A percentile compares a stretch with the other conserved stretches of the same genome.
Conservation (phyloP, 2,888 invertebrate species). For the Cordilura impudica region DNA sequence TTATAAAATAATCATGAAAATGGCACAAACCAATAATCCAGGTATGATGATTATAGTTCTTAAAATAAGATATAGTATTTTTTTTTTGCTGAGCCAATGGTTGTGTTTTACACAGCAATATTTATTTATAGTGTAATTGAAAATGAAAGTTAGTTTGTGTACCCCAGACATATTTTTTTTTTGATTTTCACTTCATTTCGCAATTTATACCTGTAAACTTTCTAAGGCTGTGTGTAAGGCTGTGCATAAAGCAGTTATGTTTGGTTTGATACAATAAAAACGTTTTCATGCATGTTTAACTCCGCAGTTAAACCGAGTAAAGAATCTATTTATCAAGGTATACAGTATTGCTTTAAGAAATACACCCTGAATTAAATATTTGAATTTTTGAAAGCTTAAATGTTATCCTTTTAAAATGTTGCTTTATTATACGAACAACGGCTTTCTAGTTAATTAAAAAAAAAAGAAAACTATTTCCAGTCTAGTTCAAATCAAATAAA, state of each 20-base stretch:
- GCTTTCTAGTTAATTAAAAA: no score
- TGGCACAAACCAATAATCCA: constrained; percentile 64
- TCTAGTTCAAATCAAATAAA: no score
- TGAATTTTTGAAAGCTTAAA: no score
- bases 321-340: no score
- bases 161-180: constrained; percentile 1
- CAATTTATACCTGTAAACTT: neutral
- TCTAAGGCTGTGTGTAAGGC: neutral
- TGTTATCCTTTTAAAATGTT: no score
- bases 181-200: neutral
- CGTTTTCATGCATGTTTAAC: no score
- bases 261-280: no score
- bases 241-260: neutral
- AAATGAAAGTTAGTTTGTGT: constrained; percentile 51
- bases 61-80: neutral
- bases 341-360: no score
- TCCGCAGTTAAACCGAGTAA: no score
- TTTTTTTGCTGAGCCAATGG: neutral
- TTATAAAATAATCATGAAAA: constrained; percentile 54
- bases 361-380: no score
- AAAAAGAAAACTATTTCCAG: no score
- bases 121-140: constrained; percentile 44
- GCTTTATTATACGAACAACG: no score
- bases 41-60: constrained; percentile 45
- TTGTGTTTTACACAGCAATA: neutral